phyloP scores from a whole-genome alignment of 1,140 invertebrate genomes.

The Brachionus paranguensis region DNA sequence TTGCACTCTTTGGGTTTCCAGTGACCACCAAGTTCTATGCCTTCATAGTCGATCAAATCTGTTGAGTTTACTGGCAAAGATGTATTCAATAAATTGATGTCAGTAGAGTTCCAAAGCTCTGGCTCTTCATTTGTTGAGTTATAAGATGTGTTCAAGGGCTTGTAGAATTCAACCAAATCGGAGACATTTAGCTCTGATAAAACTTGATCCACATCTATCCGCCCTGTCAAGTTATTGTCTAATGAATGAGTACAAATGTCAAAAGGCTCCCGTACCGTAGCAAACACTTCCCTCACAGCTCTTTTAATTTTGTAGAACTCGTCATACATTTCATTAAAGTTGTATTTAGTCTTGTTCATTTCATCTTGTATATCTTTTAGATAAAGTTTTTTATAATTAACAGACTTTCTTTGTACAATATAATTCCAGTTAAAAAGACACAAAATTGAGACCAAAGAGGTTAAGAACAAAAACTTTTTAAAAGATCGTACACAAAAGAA shows the following conservation, averaged over 20 bases:
- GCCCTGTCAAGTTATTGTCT: neutral
- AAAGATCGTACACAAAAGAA: neutral
- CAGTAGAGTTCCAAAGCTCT: neutral
- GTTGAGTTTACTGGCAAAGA: neutral
- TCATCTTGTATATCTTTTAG: neutral
- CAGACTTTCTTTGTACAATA: neutral
- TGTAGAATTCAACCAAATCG: neutral
- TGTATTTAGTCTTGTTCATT: neutral
- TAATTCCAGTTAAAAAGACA: neutral
- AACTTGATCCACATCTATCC: neutral
- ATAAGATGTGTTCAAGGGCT: neutral
- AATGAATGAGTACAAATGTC: neutral
- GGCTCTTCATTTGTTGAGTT: neutral
- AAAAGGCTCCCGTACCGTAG: neutral
- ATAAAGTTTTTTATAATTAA: neutral
- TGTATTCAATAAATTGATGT: neutral
- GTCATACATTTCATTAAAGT: neutral
- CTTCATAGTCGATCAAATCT: neutral
- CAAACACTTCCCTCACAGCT: neutral
- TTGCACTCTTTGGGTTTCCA: conserved; percentile 45
- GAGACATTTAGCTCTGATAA: neutral
- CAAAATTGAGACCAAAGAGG: neutral
- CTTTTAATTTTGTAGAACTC: neutral
- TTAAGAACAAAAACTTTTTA: neutral
- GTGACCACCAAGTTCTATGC: conserved; percentile 42